A percentile compares a stretch with the other conserved stretches of the same genome.
Conservation (phyloP, 2,113 vertebrate species). For the Panthera leo region DNA sequence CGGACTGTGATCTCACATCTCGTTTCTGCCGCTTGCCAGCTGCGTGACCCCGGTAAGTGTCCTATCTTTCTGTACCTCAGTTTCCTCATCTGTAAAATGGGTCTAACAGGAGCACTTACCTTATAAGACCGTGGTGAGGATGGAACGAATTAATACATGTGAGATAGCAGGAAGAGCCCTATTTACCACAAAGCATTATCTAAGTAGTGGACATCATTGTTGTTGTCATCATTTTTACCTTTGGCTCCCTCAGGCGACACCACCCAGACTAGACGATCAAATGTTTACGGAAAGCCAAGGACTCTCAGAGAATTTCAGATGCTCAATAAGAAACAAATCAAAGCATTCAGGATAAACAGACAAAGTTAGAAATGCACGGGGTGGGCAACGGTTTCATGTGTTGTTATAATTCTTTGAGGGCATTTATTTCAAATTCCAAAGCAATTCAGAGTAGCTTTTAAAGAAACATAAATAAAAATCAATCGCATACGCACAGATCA, state of each 20-base stretch:
- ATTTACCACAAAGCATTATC: neutral
- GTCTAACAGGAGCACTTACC: constrained; percentile 50
- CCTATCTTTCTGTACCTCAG: neutral
- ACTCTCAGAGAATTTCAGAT: constrained; percentile 31
- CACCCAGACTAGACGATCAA: neutral
- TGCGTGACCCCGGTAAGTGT: neutral
- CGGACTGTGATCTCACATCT: neutral
- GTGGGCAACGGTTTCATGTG: neutral
- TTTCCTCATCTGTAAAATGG: constrained; percentile 6
- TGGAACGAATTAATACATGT: neutral
- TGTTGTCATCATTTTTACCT: neutral
- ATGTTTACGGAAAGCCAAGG: constrained; percentile 52
- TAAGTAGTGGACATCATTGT: neutral
- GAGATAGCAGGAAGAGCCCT: neutral
- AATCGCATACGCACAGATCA: neutral
- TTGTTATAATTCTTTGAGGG: neutral
- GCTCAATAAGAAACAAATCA: constrained; percentile 33
- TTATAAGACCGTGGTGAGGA: neutral
- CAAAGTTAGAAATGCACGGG: constrained; percentile 9
- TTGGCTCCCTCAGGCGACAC: neutral
- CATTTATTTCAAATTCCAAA: constrained; percentile 40
- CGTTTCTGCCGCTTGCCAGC: neutral
- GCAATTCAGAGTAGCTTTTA: constrained; percentile 40
- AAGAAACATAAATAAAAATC: constrained; percentile 62
- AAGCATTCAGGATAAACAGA: constrained; percentile 46